These are phyloP conservation scores for Myrmecobius fasciatus DNA, from an alignment of 2,113 vertebrate species.

Conservation along the genomic window DNA sequence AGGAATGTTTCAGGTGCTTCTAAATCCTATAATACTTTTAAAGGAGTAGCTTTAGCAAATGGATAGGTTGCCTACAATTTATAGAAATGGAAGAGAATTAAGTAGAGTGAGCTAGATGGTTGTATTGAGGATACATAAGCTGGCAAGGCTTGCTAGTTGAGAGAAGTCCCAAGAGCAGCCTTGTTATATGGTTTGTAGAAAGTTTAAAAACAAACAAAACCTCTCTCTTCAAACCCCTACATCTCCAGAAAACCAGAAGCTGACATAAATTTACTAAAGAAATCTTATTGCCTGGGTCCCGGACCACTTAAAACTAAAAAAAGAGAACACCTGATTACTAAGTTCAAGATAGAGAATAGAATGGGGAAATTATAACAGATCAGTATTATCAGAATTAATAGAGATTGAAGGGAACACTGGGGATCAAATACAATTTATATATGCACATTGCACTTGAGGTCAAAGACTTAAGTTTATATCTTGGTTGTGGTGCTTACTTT, in stretches of 20 bases:
- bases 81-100: constrained; percentile 23
- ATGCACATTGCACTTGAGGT: background rate
- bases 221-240: background rate
- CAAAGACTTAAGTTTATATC: background rate
- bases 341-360: background rate
- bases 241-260: constrained; percentile 8
- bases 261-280: background rate
- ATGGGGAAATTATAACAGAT: background rate
- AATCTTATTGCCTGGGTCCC: background rate
- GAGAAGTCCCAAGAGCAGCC: background rate
- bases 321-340: background rate
- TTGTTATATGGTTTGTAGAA: background rate
- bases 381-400: background rate
- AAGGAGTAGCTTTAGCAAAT: background rate
- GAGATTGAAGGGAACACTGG: background rate
- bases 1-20: background rate
- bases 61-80: background rate
- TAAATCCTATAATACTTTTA: background rate
- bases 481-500: background rate
- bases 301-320: background rate
- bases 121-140: constrained; percentile 4
- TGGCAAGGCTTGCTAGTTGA: constrained; percentile 22
- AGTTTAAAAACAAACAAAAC: background rate
- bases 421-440: background rate
- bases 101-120: background rate